A percentile compares a stretch with the other conserved stretches of the same genome.
Conservation (phyloP, 2,888 invertebrate species). For the Drosophila pseudotakahashii region DNA sequence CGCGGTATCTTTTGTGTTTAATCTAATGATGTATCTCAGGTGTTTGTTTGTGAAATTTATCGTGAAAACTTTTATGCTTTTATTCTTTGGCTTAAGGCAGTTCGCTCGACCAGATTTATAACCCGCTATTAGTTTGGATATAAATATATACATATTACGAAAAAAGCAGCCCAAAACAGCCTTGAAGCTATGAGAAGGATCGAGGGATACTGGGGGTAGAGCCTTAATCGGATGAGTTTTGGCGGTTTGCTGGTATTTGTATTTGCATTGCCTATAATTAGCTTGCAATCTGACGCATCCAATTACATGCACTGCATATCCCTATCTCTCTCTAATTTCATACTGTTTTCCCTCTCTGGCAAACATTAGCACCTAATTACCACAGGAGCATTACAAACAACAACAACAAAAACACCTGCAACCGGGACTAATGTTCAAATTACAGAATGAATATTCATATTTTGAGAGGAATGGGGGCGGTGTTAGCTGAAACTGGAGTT, state of each 20-base stretch:
- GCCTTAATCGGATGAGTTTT: constrained; percentile 17
- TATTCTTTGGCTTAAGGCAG: constrained; percentile 72
- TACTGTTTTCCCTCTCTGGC: constrained; percentile 7
- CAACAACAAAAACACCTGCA: constrained; percentile 25
- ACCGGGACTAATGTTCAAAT: constrained; percentile 67
- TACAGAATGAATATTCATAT: constrained; percentile 75
- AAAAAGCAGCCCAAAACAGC: constrained; percentile 24
- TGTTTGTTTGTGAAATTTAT: constrained; percentile 80
- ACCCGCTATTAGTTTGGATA: constrained; percentile 74
- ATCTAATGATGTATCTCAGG: constrained; percentile 82
- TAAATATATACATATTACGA: constrained; percentile 17
- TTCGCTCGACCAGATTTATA: constrained; percentile 61
- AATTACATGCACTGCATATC: constrained; percentile 53
- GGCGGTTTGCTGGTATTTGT: constrained; percentile 28
- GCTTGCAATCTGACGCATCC: constrained; percentile 60
- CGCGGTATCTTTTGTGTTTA: constrained; percentile 68
- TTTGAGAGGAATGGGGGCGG: constrained; percentile 39
- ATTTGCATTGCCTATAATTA: constrained; percentile 62
- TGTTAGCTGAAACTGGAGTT: constrained; percentile 13
- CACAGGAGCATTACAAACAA: constrained; percentile 35
- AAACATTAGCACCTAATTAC: constrained; percentile 70
- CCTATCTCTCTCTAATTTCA: neutral
- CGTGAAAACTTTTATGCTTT: constrained; percentile 73
- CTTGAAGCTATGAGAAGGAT: neutral
- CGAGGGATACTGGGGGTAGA: neutral